A percentile compares a stretch with the other conserved stretches of the same genome.
Conservation (phyloP, 2,113 vertebrate genomes). For the Corythaeola cristata region DNA sequence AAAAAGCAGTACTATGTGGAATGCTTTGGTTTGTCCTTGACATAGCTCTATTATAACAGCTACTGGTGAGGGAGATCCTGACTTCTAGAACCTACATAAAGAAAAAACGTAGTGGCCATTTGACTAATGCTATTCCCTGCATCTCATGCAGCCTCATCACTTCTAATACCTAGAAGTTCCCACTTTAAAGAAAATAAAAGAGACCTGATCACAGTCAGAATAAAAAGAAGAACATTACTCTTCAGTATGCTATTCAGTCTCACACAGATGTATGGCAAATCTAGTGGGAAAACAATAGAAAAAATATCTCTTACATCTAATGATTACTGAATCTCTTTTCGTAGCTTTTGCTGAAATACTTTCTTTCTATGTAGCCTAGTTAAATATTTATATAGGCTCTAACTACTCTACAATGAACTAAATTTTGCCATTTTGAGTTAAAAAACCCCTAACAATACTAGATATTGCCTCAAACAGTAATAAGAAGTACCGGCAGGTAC, state of each 20-base stretch:
- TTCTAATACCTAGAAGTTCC: neutral
- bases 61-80: neutral
- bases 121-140: neutral
- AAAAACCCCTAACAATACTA: neutral
- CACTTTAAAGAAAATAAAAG: neutral
- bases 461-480: neutral
- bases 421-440: neutral
- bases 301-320: neutral
- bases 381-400: neutral
- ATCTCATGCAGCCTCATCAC: neutral
- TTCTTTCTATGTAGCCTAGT: neutral
- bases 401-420: neutral
- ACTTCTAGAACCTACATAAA: neutral
- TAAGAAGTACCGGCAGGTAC: neutral
- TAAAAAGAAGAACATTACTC: neutral
- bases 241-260: neutral
- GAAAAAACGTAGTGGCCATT: neutral
- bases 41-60: neutral
- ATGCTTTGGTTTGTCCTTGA: neutral
- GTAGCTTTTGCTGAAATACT: neutral
- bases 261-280: neutral
- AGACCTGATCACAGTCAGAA: neutral
- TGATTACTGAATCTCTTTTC: neutral
- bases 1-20: neutral
- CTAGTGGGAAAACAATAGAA: neutral